Evolutionary conservation across 1,140 invertebrate species (phyloP).

Genomic region (Orussus abietinus): DNA sequence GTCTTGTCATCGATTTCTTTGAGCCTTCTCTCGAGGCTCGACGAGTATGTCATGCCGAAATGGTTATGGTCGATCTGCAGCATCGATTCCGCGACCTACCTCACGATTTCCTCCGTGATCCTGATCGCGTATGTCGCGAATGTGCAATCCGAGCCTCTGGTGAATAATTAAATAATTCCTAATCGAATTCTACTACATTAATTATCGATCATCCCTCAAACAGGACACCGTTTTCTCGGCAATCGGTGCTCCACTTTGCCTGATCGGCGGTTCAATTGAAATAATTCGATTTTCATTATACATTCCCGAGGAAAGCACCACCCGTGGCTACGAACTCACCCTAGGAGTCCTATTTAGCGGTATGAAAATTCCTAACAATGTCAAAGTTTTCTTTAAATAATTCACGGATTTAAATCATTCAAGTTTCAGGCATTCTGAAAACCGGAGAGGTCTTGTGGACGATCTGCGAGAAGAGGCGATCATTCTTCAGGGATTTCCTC

Average conservation of each 20-base stretch:
- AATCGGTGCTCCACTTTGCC: constrained; percentile 21
- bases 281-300: constrained; percentile 12
- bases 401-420: no score
- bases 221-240: constrained; percentile 22
- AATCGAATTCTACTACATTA: neutral
- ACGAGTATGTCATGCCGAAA: constrained; percentile 24
- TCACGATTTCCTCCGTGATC: constrained; percentile 25
- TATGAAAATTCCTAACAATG: constrained; percentile 3
- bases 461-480: neutral
- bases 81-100: constrained; percentile 28
- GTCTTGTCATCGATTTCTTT: constrained; percentile 18
- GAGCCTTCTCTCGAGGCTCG: constrained; percentile 18
- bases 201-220: no score
- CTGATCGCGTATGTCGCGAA: constrained; percentile 14
- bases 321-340: constrained; percentile 14
- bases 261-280: constrained; percentile 19
- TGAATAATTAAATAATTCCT: neutral
- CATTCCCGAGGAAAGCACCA: constrained; percentile 7
- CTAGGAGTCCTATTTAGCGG: constrained; percentile 16
- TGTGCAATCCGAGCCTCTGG: constrained; percentile 9
- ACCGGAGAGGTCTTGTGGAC: constrained; percentile 8
- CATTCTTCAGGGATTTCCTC: no score
- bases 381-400: neutral
- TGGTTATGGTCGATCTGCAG: constrained; percentile 35
- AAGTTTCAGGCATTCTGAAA: constrained; percentile 5